Evolutionary conservation across 1,140 invertebrate genomes (phyloP), one percentile per base, ranked within the genome.

Genomic region (Drosophila leontia): DNA sequence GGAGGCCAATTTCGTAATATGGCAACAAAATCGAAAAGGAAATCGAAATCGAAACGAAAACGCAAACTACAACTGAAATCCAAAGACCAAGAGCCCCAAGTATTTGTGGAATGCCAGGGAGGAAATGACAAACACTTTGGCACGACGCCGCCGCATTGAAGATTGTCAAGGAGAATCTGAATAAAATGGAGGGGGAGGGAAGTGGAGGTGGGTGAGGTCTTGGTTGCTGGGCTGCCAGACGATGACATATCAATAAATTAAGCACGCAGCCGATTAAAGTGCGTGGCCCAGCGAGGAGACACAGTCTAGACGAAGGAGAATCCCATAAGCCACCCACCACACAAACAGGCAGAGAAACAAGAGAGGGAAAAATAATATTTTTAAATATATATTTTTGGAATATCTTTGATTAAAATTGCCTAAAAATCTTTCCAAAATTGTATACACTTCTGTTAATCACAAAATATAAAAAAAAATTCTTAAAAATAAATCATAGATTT

Each of bases 171-270:
- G 75, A 77, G 72, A 76, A 51, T 29, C 71, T 56, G 56, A 63
- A 74, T 48, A 26, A 15, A 32, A 48, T 9, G 15, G 51, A 23
- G 50, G 55, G 69, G 44, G 19, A 58, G 35, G 39, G 39, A 17
- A 26, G 60, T 34, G 74, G 60, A 58, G 23, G 23, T 35, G 55
- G 44, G 34, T 65, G 45, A 19, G 47, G 57, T 44, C 60, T 29
- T 29, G 47, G 57, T 44, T 45, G 29, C 39, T 37, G 39, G 45
- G 34, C 17, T 39, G 53, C 53, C 47, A 78, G 70, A 63, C 65
- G 75, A 70, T 83, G 83, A 86, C 83, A 86, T 86, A 83, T 87
- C 84, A 88, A 87, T 87, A 87, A 87, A 87, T 87, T 80, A 88
- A 50, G 80, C 80, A 87, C 76, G 83, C 80, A 83, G 42, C 37